Evolutionary conservation across 2,113 vertebrate genomes (phyloP), one percentile per base, ranked within the genome.

Genomic region (Cardinalis cardinalis): DNA sequence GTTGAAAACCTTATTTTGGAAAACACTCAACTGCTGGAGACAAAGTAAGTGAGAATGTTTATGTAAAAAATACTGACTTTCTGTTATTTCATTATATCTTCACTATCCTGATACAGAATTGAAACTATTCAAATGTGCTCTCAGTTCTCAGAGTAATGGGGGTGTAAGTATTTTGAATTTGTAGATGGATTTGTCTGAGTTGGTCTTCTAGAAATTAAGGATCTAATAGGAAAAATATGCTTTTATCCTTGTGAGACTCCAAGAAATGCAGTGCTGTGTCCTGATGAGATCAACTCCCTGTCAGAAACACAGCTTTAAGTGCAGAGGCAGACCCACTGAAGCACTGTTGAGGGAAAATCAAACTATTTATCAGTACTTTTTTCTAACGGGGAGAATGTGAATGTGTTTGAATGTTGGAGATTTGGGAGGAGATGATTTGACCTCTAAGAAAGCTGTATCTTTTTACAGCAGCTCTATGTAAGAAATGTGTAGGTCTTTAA

Each of bases 1-100:
- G 99, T 99, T 12, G 99, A 99, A 89, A 99, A 99, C 97, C 99
- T 99, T 44, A 99, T 99, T 96, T 98, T 99, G 82, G 99, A 99
- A 97, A 99, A 99, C 93, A 97, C 99, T 36, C 99, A 99, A 93
- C 98, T 99, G 49, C 95, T 99, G 92, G 99, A 99, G 95, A 99
- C 99, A 94, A 99, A 99, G 99, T 99, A 97, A 97, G 98, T 98
- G 58, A 84, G 34, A 59, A 53, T 23, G 40, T 34, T 12, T 53
- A 7, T 63, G 28, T 68, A 38, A 69, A 80, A 94, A 76, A 64
- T 48, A 72, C 63, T 48, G 36, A 18, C 12, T 32, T 71, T 13
- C 11, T 40, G 11, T 52, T 83, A 6, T 12, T 70, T 56, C 32
- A 4, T 61, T 74, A 1, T 5, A 16, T 49, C 26, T 64, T 79